These are phyloP conservation scores for Uropetala carovei DNA, from an alignment of 2,888 invertebrate species.

Conservation along the genomic window DNA sequence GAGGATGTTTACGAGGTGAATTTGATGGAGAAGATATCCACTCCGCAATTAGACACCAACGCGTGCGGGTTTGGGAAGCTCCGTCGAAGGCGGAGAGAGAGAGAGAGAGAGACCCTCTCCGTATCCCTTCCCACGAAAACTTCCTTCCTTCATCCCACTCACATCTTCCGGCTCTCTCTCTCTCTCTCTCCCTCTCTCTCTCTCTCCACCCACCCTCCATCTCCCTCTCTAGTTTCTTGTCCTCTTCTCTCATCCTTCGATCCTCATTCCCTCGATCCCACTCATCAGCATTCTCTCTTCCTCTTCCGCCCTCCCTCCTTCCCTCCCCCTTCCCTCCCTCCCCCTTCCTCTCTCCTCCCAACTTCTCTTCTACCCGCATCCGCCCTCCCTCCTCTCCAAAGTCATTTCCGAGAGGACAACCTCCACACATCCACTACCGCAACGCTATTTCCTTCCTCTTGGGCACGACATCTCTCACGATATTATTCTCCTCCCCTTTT, in stretches of 20 bases:
- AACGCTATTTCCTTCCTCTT: slow-evolving; percentile 32
- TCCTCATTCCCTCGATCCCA: too few species aligned
- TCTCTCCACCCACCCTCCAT: too few species aligned
- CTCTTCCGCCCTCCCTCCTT: neutral
- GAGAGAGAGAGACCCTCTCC: too few species aligned
- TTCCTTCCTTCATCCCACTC: too few species aligned
- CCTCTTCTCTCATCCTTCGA: too few species aligned
- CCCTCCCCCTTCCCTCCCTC: neutral
- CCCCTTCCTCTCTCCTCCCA: neutral
- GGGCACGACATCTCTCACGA: slow-evolving; percentile 9
- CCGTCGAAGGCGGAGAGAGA: neutral
- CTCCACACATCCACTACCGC: slow-evolving; percentile 19
- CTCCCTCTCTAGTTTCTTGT: too few species aligned
- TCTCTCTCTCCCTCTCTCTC: too few species aligned
- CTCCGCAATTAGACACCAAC: slow-evolving; percentile 26
- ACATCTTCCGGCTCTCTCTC: too few species aligned
- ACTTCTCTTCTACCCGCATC: neutral
- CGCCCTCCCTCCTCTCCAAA: neutral
- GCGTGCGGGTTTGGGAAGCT: neutral
- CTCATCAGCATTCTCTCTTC: too few species aligned
- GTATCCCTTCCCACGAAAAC: too few species aligned
- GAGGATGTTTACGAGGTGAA: neutral
- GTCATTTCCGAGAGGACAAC: neutral
- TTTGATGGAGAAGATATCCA: neutral
- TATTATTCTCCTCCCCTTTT: neutral